A percentile compares a stretch with the other conserved stretches of the same genome.
Conservation (phyloP, 2,113 vertebrate species). For the Cacatua alba region DNA sequence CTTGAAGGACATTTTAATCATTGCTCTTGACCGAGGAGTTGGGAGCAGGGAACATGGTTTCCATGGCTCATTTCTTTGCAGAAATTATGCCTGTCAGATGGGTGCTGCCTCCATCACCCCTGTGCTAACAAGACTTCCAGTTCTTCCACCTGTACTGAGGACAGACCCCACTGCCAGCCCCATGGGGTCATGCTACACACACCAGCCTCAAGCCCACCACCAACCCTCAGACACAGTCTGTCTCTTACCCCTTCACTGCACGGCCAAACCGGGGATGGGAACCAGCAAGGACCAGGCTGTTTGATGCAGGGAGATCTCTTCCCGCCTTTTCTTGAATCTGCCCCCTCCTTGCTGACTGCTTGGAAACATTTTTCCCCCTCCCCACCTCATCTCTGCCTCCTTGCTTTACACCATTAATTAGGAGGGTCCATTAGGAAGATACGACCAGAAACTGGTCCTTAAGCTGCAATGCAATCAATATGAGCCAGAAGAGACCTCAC, state of each 20-base stretch:
- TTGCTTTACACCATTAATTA: accelerated
- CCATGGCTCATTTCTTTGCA: background rate
- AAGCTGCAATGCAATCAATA: background rate
- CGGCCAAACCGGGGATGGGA: background rate
- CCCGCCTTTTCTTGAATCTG: background rate
- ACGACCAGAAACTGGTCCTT: background rate
- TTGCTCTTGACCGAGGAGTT: background rate
- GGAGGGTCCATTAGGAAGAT: background rate
- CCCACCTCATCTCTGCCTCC: background rate
- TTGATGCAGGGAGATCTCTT: background rate
- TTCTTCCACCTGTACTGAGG: background rate
- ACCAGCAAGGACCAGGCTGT: background rate
- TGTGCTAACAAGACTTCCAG: no score
- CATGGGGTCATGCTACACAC: accelerated
- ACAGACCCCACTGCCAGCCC: background rate
- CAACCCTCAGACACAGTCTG: background rate
- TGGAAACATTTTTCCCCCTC: background rate
- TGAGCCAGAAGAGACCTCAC: accelerated
- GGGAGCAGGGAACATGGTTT: background rate
- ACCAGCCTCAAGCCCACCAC: accelerated
- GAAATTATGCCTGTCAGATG: accelerated
- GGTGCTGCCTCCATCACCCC: background rate
- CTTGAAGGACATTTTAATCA: background rate
- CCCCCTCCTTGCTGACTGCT: background rate
- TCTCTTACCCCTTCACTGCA: background rate